Evolutionary conservation across 1,140 invertebrate species (phyloP).

Genomic region (Chrysoperla carnea): DNA sequence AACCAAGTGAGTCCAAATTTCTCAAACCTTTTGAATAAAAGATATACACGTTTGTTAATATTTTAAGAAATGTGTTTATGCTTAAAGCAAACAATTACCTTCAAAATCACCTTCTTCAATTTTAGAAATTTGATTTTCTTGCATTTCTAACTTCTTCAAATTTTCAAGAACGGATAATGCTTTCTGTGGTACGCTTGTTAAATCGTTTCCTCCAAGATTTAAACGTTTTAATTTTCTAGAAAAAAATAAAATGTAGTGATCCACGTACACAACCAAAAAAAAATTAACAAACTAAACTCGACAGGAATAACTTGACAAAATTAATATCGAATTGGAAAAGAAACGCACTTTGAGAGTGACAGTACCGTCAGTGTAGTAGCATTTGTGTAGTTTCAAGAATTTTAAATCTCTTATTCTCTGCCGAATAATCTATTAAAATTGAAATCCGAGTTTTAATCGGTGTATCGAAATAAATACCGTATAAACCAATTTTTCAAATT

Average conservation of each 20-base stretch:
- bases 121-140: slow-evolving; percentile 61
- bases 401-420: no score
- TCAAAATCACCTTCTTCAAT: slow-evolving; percentile 69
- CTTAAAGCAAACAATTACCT: slow-evolving; percentile 33
- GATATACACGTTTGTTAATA: neutral
- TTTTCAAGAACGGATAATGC: slow-evolving; percentile 57
- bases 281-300: neutral
- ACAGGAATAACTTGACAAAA: no score
- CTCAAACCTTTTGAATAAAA: slow-evolving; percentile 37
- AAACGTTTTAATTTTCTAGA: slow-evolving; percentile 62
- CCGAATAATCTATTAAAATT: no score
- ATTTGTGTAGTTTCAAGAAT: no score
- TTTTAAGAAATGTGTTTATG: neutral
- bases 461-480: no score
- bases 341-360: no score
- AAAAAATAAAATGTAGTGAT: no score
- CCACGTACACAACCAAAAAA: neutral
- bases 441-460: no score
- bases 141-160: slow-evolving; percentile 70
- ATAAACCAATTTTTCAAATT: no score
- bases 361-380: no score
- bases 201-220: slow-evolving; percentile 70
- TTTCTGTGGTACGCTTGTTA: slow-evolving; percentile 55
- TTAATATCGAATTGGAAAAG: no score
- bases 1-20: slow-evolving; percentile 60